Evolutionary conservation across 2,113 vertebrate species (phyloP).

Genomic region (Jacana jacana): DNA sequence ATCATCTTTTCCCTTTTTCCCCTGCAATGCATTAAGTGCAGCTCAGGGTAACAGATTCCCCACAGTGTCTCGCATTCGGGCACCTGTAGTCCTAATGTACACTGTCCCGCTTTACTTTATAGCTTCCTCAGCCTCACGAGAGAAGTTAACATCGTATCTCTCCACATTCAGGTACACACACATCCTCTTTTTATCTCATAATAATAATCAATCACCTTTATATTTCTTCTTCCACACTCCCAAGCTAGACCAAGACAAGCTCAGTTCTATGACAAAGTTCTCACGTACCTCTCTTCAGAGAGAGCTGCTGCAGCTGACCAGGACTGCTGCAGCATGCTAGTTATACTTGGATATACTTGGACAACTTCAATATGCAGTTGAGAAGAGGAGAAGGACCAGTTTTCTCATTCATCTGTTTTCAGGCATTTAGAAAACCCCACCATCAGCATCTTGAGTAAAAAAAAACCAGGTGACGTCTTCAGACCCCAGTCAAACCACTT

Average conservation of each 20-base stretch:
- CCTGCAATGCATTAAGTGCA: constrained; percentile 7
- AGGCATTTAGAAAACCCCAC: constrained; percentile 47
- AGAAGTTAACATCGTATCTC: neutral
- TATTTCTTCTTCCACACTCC: neutral
- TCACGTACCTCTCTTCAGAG: neutral
- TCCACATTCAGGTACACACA: neutral
- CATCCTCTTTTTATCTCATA: neutral
- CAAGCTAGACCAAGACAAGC: constrained; percentile 36
- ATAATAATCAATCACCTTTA: neutral
- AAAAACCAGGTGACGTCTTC: constrained; percentile 27
- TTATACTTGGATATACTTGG: constrained; percentile 19
- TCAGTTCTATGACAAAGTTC: neutral
- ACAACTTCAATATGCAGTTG: neutral
- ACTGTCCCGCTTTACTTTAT: neutral
- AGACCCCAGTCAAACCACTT: constrained; percentile 57
- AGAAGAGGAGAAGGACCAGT: neutral
- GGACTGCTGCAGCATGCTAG: constrained; percentile 44
- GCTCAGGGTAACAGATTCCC: neutral
- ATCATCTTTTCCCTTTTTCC: neutral
- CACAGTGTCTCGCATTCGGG: neutral
- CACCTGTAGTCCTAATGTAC: neutral
- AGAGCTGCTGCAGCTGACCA: constrained; percentile 50
- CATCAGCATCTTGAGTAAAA: constrained; percentile 48
- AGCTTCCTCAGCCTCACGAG: neutral
- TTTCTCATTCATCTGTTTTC: neutral